Conservation (phyloP, 2,797 vertebrate species). For the Phalanger gymnotis region DNA sequence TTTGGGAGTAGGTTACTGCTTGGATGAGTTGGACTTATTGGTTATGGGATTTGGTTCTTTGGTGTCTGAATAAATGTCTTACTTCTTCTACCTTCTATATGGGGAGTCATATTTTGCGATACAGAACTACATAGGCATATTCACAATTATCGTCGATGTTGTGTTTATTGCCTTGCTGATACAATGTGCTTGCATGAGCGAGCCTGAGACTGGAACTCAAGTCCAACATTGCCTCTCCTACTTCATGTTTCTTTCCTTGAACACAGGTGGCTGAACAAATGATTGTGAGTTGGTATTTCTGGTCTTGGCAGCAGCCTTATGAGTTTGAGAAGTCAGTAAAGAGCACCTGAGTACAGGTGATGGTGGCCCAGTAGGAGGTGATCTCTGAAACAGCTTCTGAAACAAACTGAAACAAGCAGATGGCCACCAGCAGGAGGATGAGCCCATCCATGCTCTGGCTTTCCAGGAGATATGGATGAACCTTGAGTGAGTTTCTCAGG, state of each 20-base stretch:
- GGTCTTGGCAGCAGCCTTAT: neutral
- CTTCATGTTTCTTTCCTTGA: neutral
- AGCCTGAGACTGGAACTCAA: neutral
- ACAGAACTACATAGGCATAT: no score
- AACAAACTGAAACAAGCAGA: no score
- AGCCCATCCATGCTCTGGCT: neutral
- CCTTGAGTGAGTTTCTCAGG: neutral
- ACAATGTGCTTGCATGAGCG: neutral
- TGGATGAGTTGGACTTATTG: no score
- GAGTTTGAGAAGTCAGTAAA: neutral
- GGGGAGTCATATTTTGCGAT: no score
- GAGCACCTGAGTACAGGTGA: neutral
- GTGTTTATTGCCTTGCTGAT: no score
- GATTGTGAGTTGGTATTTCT: neutral
- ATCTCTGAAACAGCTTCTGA: neutral
- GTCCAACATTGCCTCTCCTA: neutral
- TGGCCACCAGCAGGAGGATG: neutral
- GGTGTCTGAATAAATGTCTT: no score
- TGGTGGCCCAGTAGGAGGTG: neutral
- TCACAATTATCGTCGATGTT: no score
- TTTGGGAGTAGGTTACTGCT: no score
- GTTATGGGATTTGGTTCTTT: no score
- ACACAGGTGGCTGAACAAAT: neutral
- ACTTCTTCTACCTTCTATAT: no score
- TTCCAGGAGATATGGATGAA: neutral